Evolutionary conservation across 2,113 vertebrate species (phyloP), one percentile per base, ranked within the genome.

Genomic region (Hippocampus comes): DNA sequence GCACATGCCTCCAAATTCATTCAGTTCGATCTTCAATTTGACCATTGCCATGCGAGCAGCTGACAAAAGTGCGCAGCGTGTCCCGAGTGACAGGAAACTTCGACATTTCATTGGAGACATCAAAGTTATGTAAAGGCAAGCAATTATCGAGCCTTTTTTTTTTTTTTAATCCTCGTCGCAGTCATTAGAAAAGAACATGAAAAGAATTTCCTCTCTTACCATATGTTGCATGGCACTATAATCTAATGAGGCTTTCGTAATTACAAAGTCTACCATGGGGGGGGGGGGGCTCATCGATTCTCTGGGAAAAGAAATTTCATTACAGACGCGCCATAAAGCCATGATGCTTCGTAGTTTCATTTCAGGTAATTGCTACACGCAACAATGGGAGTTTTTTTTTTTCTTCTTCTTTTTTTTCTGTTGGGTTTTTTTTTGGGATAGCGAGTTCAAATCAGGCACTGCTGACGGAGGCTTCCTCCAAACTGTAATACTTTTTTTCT

Each of bases 201-300:
- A 87, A 89, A 66, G 67, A 72, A 78, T 81, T 78, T 75, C 64
- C 78, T 77, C 81, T 82, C 82, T 82, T 74, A 63, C 89, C 85
- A 85, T 80, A 85, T 84, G 80, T 78, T 75, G 73, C 76, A 74
- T 73, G 84, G 80, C 84, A 86, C 87, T 81, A 81, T 87, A 87
- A 89, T 84, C 82, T 86, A 88, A 88, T 85, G 87, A 86, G 85
- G 83, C 78, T 83, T 88, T 87, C 82, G 77, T 91, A 89, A 89
- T 90, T 89, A 87, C 80, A 83, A 57, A 73, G 79, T 80, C 77
- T 67, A 81, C 83, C 80, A 65, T 63, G 84, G 86, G 74, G 46
- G 63, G 14, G 1, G 43, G 12, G 43, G 43, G 43, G 77, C 74
- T 78, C 79, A 86, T 86, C 73, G 77, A 84, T 88, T 89, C 86